Evolutionary conservation across 1,140 invertebrate species (phyloP), one percentile per base, ranked within the genome.

Genomic region (Babylonia areolata): DNA sequence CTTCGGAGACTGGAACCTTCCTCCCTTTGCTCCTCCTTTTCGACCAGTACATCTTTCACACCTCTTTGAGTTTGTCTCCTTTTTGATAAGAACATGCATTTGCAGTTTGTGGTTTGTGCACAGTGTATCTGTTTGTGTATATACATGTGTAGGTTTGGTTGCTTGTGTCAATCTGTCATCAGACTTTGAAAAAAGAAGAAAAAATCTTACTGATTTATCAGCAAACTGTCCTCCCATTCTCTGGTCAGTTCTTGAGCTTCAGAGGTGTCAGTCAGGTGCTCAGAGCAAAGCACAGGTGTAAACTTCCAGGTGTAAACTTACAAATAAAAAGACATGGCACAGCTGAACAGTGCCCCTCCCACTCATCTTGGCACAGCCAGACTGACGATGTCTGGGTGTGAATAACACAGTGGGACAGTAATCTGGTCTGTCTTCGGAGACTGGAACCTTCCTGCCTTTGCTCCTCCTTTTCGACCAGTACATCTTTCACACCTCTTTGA

Each of bases 401-500:
- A 73, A 73, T 73, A 73, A 33, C 11, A 73, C 71, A 35, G 71
- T 73, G 71, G 71, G 71, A 73, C 6, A 73, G 35, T 35, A 73
- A 73, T 28, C 31, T 73, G 71, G 71, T 73, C 71, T 2, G 71
- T 73, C 71, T 73, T 33, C 71, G 31, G 71, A 73, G 71, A 73
- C 35, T 33, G 71, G 71, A 37, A 73, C 33, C 11, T 37, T 3
- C 35, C 35, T 37, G 31, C 71, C 11, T 31, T 73, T 33, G n/a
- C 64, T 73, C 71, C 31, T 33, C 31, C 31, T 73, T 35, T 35
- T 15, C 20, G 71, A 73, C 71, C 71, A 73, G 31, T 73, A 73
- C 71, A 73, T 37, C 2, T 51, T 51, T 51, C 46, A 11, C 46
- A 51, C 20, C 20, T 51, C 20, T 51, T 51, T 51, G 9, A 6